These are phyloP conservation scores for Menidia menidia DNA, from an alignment of 2,797 vertebrate genomes.

Conservation along the genomic window DNA sequence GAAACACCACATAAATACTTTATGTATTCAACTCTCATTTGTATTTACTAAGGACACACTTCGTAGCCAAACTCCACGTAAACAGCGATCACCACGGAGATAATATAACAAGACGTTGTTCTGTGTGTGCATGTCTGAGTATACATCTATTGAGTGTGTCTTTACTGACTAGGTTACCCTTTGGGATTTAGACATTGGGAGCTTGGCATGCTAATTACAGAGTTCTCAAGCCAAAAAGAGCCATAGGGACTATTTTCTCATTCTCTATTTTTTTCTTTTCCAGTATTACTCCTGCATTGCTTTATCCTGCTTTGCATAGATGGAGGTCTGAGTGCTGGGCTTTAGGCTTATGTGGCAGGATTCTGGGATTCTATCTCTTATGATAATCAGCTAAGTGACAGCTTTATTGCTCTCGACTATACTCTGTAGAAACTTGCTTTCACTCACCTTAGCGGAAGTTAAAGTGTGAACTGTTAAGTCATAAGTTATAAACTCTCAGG, in stretches of 20 bases:
- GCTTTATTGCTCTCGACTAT: constrained; percentile 44
- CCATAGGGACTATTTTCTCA: constrained; percentile 72
- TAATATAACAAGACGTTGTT: constrained; percentile 49
- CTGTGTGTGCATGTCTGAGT: constrained; percentile 27
- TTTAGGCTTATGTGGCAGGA: constrained; percentile 36
- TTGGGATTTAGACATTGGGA: constrained; percentile 81
- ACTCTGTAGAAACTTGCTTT: constrained; percentile 28
- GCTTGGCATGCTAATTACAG: constrained; percentile 81
- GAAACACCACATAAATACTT: background rate
- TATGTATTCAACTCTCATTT: constrained; percentile 45
- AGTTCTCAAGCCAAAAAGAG: constrained; percentile 69
- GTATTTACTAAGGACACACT: constrained; percentile 42
- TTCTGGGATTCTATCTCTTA: constrained; percentile 6
- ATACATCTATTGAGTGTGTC: constrained; percentile 21
- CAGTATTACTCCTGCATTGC: constrained; percentile 58
- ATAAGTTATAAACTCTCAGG: constrained; percentile 19
- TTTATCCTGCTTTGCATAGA: constrained; percentile 59
- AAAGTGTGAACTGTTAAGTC: constrained; percentile 11
- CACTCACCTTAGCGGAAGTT: constrained; percentile 29
- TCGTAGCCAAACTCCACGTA: constrained; percentile 52
- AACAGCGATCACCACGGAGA: constrained; percentile 49
- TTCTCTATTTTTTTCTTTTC: constrained; percentile 45
- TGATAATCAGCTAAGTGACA: constrained; percentile 50
- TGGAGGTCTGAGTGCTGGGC: constrained; percentile 54
- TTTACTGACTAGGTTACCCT: constrained; percentile 56